phyloP scores from a whole-genome alignment of 1,140 invertebrate genomes.

The Drosophila pruinosa region DNA sequence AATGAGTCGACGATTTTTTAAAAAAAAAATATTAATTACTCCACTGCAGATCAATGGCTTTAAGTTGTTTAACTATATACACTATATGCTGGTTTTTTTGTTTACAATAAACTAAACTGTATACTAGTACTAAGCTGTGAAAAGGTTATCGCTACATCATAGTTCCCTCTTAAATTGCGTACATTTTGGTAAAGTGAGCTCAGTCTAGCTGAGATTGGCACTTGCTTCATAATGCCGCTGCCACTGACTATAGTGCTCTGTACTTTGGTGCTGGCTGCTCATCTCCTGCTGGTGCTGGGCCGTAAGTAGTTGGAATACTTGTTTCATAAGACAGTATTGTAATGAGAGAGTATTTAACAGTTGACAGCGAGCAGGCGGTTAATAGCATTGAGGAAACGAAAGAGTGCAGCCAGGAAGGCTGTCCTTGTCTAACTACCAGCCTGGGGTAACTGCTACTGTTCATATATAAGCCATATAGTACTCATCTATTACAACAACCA shows the following conservation, averaged over 20 bases:
- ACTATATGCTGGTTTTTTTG: too few species aligned
- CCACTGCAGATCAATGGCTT: too few species aligned
- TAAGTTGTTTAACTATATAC: too few species aligned
- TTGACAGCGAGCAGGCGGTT: conserved; percentile 26
- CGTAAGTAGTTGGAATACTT: conserved; percentile 36
- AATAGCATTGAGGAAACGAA: background rate
- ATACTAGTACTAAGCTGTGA: background rate
- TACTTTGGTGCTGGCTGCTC: conserved; percentile 46
- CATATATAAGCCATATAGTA: background rate
- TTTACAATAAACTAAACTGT: background rate
- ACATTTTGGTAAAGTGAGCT: background rate
- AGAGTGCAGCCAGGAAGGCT: background rate
- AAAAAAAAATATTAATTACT: too few species aligned
- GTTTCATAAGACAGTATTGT: too few species aligned
- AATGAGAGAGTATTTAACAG: too few species aligned
- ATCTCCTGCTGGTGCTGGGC: conserved; percentile 45
- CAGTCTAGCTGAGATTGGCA: background rate
- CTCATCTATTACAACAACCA: background rate
- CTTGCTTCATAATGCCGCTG: conserved; percentile 36
- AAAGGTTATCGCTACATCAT: background rate
- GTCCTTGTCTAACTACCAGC: background rate
- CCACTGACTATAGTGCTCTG: conserved; percentile 54
- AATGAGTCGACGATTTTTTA: too few species aligned
- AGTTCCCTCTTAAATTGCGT: background rate
- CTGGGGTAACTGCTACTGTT: background rate